Evolutionary conservation across 1,140 invertebrate genomes (phyloP).

Genomic region (Brachionus plicatilis): DNA sequence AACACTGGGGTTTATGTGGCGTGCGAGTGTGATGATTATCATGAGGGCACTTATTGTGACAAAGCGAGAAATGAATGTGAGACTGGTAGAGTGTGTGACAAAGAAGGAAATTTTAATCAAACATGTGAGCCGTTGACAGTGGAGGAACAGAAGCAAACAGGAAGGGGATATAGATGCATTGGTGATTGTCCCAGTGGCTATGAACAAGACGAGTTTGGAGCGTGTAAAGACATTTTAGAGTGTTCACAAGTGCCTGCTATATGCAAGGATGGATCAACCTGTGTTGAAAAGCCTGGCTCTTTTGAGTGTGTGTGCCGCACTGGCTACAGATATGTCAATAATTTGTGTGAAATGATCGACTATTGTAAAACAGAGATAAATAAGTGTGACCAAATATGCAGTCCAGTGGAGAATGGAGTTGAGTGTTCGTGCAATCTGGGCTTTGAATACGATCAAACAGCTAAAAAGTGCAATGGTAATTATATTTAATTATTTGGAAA

Average conservation of each 20-base stretch:
- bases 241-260: background rate
- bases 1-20: background rate
- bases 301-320: background rate
- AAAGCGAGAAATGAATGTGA: background rate
- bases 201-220: background rate
- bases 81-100: background rate
- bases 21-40: background rate
- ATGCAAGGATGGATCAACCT: background rate
- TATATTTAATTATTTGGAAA: background rate
- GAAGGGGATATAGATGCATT: background rate
- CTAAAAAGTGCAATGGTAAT: background rate
- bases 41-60: background rate
- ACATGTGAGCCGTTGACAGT: slow-evolving; percentile 8
- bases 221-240: background rate
- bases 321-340: background rate
- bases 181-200: slow-evolving; percentile 15
- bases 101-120: background rate
- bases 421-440: background rate
- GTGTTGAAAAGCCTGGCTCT: background rate
- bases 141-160: background rate
- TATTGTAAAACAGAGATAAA: background rate
- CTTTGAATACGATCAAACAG: background rate
- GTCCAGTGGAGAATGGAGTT: background rate
- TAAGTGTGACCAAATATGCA: slow-evolving; percentile 10
- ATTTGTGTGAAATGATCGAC: background rate